Conservation (phyloP, 2,113 vertebrate species). For the Natator depressus region DNA sequence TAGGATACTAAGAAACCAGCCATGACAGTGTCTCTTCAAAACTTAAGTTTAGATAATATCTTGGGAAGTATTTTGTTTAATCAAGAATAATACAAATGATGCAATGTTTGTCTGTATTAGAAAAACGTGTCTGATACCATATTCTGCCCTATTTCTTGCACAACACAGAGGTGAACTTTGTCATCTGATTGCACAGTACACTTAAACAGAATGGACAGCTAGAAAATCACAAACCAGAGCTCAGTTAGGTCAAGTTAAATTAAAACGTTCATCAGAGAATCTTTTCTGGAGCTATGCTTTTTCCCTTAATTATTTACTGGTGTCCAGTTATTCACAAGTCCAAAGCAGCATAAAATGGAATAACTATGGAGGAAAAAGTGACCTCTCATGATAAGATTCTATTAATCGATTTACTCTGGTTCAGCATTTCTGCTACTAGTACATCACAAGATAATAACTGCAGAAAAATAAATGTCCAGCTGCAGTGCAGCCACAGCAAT, state of each 20-base stretch:
- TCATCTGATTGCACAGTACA: rapidly evolving
- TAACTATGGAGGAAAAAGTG: background rate
- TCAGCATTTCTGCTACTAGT: background rate
- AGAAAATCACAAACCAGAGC: background rate
- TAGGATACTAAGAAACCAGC: background rate
- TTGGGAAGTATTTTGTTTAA: background rate
- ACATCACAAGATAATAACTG: background rate
- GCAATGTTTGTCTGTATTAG: background rate
- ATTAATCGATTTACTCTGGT: background rate
- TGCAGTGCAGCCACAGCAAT: background rate
- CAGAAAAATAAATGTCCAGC: background rate
- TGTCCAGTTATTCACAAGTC: background rate
- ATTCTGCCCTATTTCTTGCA: background rate
- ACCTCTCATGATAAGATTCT: background rate
- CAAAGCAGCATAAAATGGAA: background rate
- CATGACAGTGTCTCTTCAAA: background rate
- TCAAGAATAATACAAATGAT: rapidly evolving
- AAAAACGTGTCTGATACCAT: background rate
- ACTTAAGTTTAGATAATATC: background rate
- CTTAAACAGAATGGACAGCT: background rate
- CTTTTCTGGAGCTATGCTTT: background rate
- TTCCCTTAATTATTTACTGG: background rate
- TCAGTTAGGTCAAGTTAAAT: background rate
- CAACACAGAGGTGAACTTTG: background rate
- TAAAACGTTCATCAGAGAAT: background rate